Percentiles rank a stretch among this genome's conserved stretches.
Evolutionary conservation across 1,140 invertebrate species (phyloP).

Genomic region (Melipona quadrifasciata): DNA sequence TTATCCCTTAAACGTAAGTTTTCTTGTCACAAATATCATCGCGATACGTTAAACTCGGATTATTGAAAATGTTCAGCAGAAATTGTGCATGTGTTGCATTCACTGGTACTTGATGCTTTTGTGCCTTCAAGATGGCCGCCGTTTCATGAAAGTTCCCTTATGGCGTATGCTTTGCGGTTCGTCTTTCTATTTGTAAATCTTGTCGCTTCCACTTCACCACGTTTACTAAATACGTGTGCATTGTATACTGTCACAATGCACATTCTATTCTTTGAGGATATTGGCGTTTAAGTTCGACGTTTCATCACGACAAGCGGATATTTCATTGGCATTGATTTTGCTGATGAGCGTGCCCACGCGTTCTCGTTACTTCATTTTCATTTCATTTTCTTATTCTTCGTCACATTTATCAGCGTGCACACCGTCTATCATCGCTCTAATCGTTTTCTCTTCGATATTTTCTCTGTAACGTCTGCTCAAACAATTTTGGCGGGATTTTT

Average conservation of each 20-base stretch:
- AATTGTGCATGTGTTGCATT: slow-evolving; percentile 69
- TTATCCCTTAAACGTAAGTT: slow-evolving; percentile 71
- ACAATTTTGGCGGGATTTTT: slow-evolving; percentile 47
- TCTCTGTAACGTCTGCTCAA: not conserved
- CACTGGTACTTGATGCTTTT: slow-evolving; percentile 66
- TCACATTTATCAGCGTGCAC: not conserved
- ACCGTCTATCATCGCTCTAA: not conserved
- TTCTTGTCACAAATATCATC: not conserved
- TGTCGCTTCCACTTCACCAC: not conserved
- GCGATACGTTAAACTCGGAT: slow-evolving; percentile 26
- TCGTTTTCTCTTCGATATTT: not conserved
- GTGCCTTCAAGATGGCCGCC: slow-evolving; percentile 76
- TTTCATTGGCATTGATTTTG: slow-evolving; percentile 30
- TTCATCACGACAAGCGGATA: not conserved
- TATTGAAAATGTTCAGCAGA: slow-evolving; percentile 22
- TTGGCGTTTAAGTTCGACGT: not conserved
- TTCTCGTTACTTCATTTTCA: slow-evolving; percentile 20
- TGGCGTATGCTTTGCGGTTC: slow-evolving; percentile 59
- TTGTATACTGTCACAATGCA: slow-evolving; percentile 6
- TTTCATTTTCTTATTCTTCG: slow-evolving; percentile 24
- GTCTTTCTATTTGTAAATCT: slow-evolving; percentile 32
- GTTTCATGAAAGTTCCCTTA: slow-evolving; percentile 70
- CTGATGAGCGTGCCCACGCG: slow-evolving; percentile 39
- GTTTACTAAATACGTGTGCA: not conserved
- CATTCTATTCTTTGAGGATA: not conserved